A percentile compares a stretch with the other conserved stretches of the same genome.
Conservation (phyloP, 1,140 invertebrate genomes). For the Drosophila hydei region DNA sequence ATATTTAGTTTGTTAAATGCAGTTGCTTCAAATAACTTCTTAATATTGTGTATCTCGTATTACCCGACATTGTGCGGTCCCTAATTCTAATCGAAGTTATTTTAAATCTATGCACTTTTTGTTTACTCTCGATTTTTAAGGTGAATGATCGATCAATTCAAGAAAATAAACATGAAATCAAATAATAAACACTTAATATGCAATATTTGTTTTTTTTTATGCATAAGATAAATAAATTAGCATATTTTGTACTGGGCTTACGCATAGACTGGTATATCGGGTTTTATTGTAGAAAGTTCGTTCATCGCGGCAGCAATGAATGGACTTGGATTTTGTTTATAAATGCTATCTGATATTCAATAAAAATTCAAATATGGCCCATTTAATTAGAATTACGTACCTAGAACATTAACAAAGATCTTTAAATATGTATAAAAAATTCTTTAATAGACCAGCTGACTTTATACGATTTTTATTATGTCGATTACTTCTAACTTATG, state of each 20-base stretch:
- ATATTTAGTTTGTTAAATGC: conserved; percentile 15
- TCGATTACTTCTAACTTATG: background rate
- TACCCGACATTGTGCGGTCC: background rate
- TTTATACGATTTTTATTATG: too few relatives aligned
- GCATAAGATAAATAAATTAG: background rate
- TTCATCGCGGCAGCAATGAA: conserved; percentile 35
- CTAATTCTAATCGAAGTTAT: background rate
- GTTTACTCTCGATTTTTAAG: conserved; percentile 28
- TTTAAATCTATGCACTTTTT: background rate
- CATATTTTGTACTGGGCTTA: conserved; percentile 7
- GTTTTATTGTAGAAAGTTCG: conserved; percentile 43
- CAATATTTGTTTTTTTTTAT: conserved; percentile 4
- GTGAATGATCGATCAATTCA: conserved; percentile 21
- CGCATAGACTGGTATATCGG: conserved; percentile 36
- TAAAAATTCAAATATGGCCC: conserved; percentile 12
- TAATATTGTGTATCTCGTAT: background rate
- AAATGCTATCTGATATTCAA: conserved; percentile 12
- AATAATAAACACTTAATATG: conserved; percentile 28
- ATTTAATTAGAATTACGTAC: conserved; percentile 9
- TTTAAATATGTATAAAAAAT: too few relatives aligned
- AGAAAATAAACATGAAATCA: conserved; percentile 1
- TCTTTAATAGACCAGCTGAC: too few relatives aligned
- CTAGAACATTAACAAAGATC: background rate
- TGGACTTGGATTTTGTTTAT: conserved; percentile 32
- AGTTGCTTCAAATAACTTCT: conserved; percentile 1